phyloP scores from a whole-genome alignment of 2,888 invertebrate species.

The Epirrhoe alternata region DNA sequence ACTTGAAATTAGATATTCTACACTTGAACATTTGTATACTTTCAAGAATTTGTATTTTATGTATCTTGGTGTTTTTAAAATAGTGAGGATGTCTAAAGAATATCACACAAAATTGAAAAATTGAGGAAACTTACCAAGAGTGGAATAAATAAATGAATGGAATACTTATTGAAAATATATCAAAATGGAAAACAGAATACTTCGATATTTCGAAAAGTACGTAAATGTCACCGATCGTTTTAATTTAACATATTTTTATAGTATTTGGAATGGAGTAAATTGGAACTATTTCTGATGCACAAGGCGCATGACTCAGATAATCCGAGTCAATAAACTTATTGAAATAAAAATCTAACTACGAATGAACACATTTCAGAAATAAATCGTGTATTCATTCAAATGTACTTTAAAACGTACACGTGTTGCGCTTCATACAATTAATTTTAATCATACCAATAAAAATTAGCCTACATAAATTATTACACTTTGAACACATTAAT shows the following conservation, averaged over 20 bases:
- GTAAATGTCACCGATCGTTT: no score
- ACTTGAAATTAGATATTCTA: background rate
- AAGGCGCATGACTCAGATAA: no score
- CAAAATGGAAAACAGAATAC: no score
- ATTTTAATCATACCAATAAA: constrained; percentile 46
- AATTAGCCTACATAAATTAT: constrained; percentile 49
- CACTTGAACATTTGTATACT: background rate
- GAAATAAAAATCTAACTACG: background rate
- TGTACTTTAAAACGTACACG: constrained; percentile 58
- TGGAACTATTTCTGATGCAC: no score
- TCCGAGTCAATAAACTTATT: no score
- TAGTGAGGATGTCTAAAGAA: constrained; percentile 3
- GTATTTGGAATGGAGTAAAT: no score
- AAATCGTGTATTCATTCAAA: constrained; percentile 18
- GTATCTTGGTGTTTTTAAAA: background rate
- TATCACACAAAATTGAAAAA: background rate
- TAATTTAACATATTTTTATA: no score
- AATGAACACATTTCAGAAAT: constrained; percentile 34
- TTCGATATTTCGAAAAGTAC: no score
- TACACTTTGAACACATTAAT: constrained; percentile 63
- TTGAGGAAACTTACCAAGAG: background rate
- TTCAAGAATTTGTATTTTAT: background rate
- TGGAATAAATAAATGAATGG: background rate
- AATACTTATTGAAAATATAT: background rate
- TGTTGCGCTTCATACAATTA: constrained; percentile 42